Evolutionary conservation across 2,888 invertebrate genomes (phyloP), one percentile per base, ranked within the genome.

Genomic region (Pachymerium ferrugineum): DNA sequence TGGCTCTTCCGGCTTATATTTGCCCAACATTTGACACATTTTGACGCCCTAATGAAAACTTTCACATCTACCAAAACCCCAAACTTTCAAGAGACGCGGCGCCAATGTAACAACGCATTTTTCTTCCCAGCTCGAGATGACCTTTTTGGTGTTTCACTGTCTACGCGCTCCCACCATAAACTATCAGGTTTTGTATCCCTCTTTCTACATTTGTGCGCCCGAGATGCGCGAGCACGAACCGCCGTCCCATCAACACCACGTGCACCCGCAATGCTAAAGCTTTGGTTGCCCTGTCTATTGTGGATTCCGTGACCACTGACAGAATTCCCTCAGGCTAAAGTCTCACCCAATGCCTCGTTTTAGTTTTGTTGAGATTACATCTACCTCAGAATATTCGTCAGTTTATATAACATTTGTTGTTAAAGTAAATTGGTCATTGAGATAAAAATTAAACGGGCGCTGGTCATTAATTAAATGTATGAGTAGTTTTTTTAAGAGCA

Each of bases 171-270:
- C 25, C 28, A 62, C 62, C 62, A 62, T 62, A 62, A 62, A 62
- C 62, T n/a, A 62, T 62, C 62, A 28, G 62, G 62, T 28, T 62
- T 62, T 62, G 62, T 62, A 22, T 62, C 62, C 62, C 62, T 62
- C 62, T 62, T 14, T 62, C 28, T 1, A 62, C 62, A 62, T 62
- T 62, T 62, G 62, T 62, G 62, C 10, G 25, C 10, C 62, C 62
- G 62, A 22, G 62, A 62, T 62, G 62, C 62, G 25, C 25, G 28
- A 62, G 62, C 62, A 62, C 62, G 62, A 62, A 28, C 62, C 14
- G 62, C 62, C 62, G 62, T 25, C 62, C 62, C 62, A 62, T 62
- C 62, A 62, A 62, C 62, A 62, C 62, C 62, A 62, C 62, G 62
- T 62, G 62, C 62, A 62, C 25, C 62, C 62, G 28, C 62, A 62